A percentile compares a stretch with the other conserved stretches of the same genome.
Conservation (phyloP, 1,140 invertebrate genomes). For the Drosophila bipectinata region DNA sequence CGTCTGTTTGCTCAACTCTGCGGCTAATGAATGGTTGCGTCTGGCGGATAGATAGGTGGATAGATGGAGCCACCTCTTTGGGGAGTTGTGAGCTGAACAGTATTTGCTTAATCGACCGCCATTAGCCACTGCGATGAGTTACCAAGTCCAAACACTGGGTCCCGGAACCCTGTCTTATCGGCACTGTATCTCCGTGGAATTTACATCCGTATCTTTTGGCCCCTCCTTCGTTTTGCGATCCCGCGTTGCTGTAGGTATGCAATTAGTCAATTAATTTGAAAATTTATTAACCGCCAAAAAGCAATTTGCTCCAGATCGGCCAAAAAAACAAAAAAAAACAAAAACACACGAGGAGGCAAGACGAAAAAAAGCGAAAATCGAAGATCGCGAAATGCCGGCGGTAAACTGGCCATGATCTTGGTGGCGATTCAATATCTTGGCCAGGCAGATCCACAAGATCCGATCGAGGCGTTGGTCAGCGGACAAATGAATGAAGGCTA, state of each 20-base stretch:
- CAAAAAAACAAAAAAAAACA: conserved; percentile 34
- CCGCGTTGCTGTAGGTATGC: conserved; percentile 66
- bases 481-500: conserved; percentile 62
- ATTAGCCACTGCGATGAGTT: conserved; percentile 5
- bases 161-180: conserved; percentile 12
- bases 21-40: conserved; percentile 23
- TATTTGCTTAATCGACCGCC: conserved; percentile 22
- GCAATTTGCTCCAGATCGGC: conserved; percentile 73
- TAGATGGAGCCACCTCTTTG: conserved; percentile 9
- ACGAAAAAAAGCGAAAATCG: conserved; percentile 1
- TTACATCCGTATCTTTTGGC: conserved; percentile 35
- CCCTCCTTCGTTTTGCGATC: conserved; percentile 15
- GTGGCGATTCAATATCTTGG: conserved; percentile 25
- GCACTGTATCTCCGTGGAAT: conserved; percentile 11
- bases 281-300: conserved; percentile 83
- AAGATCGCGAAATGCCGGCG: conserved; percentile 68
- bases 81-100: conserved; percentile 22
- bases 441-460: conserved; percentile 32
- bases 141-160: conserved; percentile 2
- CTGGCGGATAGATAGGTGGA: too few species aligned
- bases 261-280: conserved; percentile 83
- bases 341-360: conserved; percentile 13
- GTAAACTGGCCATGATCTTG: conserved; percentile 56
- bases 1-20: conserved; percentile 24
- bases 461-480: conserved; percentile 58